Conservation (phyloP, 2,888 invertebrate species). For the Thymelicus acteon region DNA sequence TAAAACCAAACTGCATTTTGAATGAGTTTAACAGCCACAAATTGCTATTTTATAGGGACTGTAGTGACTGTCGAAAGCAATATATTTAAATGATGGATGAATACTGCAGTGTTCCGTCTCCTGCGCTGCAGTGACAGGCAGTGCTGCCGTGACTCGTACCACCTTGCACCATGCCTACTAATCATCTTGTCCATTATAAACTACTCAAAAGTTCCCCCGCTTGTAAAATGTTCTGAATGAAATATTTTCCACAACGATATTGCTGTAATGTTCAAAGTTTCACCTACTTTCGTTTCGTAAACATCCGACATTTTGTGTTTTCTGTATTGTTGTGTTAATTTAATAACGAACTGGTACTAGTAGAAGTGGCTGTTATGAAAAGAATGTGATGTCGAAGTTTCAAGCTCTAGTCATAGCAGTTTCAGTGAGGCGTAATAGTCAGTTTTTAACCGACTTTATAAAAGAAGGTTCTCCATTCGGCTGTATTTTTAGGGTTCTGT, state of each 20-base stretch:
- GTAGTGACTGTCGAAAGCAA: slow-evolving; percentile 17
- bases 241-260: slow-evolving; percentile 21
- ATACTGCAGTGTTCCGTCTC: slow-evolving; percentile 22
- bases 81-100: slow-evolving; percentile 33
- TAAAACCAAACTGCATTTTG: slow-evolving; percentile 26
- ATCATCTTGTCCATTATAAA: slow-evolving; percentile 32
- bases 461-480: no score
- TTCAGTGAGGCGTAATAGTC: no score
- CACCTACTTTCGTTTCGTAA: not conserved
- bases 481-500: no score
- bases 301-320: not conserved
- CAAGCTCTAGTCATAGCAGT: no score
- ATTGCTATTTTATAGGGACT: slow-evolving; percentile 34
- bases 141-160: slow-evolving; percentile 29
- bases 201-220: slow-evolving; percentile 20
- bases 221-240: slow-evolving; percentile 10
- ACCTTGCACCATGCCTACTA: slow-evolving; percentile 32
- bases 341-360: not conserved
- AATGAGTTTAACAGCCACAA: slow-evolving; percentile 26
- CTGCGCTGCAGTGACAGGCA: slow-evolving; percentile 25
- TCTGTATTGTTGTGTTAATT: slow-evolving; percentile 3
- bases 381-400: no score
- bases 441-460: no score
- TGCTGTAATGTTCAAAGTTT: slow-evolving; percentile 26
- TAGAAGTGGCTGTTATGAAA: no score